phyloP scores from a whole-genome alignment of 1,140 invertebrate species.

The Drosophila insularis region DNA sequence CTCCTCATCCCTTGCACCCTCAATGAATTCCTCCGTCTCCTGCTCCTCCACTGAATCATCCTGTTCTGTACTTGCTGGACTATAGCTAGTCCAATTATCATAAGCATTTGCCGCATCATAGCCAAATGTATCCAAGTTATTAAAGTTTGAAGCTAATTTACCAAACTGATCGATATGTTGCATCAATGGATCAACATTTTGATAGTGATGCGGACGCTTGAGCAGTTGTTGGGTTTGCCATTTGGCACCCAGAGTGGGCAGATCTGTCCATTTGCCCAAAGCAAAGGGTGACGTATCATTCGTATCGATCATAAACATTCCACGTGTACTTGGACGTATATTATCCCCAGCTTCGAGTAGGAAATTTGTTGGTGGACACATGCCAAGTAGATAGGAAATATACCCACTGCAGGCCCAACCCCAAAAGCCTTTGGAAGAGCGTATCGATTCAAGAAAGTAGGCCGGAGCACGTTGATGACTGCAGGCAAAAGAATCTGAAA shows the following conservation, averaged over 20 bases:
- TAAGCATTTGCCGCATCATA: slow-evolving; percentile 46
- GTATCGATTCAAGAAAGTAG: slow-evolving; percentile 89
- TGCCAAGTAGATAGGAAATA: slow-evolving; percentile 84
- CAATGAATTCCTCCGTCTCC: slow-evolving; percentile 36
- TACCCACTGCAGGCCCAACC: slow-evolving; percentile 86
- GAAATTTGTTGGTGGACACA: slow-evolving; percentile 83
- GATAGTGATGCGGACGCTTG: slow-evolving; percentile 13
- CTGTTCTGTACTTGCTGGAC: slow-evolving; percentile 48
- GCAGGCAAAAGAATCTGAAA: slow-evolving; percentile 83
- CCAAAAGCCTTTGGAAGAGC: slow-evolving; percentile 86
- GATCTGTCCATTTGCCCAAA: slow-evolving; percentile 77
- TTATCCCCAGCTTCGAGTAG: slow-evolving; percentile 76
- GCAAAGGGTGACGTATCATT: slow-evolving; percentile 77
- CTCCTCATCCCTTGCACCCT: slow-evolving; percentile 2
- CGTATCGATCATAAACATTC: slow-evolving; percentile 77
- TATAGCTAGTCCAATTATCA: slow-evolving; percentile 77
- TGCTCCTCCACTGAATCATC: slow-evolving; percentile 70
- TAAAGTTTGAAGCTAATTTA: slow-evolving; percentile 72
- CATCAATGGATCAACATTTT: slow-evolving; percentile 65
- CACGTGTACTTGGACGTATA: slow-evolving; percentile 55
- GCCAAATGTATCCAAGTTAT: slow-evolving; percentile 52
- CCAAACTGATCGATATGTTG: slow-evolving; percentile 76
- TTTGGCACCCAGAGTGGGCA: slow-evolving; percentile 64
- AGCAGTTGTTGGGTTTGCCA: slow-evolving; percentile 18
- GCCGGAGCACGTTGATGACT: slow-evolving; percentile 87